phyloP scores from a whole-genome alignment of 2,797 vertebrate genomes.

The Rhynchotus rufescens region DNA sequence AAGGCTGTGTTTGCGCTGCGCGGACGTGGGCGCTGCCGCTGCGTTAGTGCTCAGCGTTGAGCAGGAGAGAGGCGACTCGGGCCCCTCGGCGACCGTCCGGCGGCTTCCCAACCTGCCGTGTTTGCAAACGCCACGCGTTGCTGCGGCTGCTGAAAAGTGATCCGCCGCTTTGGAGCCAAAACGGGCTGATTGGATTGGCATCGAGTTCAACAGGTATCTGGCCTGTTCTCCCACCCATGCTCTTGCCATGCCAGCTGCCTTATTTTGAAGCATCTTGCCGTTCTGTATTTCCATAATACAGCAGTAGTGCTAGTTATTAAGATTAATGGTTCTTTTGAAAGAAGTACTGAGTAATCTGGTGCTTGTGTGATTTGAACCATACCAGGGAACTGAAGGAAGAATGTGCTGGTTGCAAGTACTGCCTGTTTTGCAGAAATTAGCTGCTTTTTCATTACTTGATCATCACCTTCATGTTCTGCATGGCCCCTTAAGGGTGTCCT shows the following conservation, averaged over 20 bases:
- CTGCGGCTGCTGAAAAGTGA: background rate
- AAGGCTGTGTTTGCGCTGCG: background rate
- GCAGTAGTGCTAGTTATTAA: background rate
- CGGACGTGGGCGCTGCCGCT: background rate
- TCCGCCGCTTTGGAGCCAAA: background rate
- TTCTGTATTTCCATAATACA: background rate
- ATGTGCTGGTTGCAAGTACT: background rate
- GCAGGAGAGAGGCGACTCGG: background rate
- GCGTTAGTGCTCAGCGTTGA: background rate
- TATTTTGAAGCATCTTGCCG: background rate
- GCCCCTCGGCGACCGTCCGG: accelerated
- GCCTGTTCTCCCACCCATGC: background rate
- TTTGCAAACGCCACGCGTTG: background rate
- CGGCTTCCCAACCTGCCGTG: background rate
- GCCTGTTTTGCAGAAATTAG: background rate
- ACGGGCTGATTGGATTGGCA: background rate
- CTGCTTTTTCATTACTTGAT: background rate
- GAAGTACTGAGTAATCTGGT: background rate
- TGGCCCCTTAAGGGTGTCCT: background rate
- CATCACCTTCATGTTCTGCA: background rate
- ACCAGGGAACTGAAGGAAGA: background rate
- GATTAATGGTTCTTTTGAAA: background rate
- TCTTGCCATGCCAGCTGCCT: background rate
- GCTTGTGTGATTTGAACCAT: background rate
- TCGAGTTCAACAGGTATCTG: background rate